Percentiles rank a stretch among this genome's conserved stretches.
Conservation (phyloP, 2,113 vertebrate species). For the Toxotes jaculatrix region DNA sequence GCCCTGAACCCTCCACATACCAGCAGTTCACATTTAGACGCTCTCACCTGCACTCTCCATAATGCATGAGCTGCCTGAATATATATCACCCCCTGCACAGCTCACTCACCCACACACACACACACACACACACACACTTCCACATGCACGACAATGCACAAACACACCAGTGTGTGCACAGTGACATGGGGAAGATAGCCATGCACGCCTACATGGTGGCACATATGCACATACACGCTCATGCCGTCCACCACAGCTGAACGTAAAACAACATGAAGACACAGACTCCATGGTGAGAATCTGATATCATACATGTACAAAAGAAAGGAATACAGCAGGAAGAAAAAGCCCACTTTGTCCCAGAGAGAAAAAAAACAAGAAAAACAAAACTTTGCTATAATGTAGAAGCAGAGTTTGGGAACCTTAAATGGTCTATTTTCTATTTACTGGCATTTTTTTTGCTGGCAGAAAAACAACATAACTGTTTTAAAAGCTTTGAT, state of each 20-base stretch:
- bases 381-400: slow-evolving; percentile 29
- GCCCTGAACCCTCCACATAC: slow-evolving; percentile 79
- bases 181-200: slow-evolving; percentile 22
- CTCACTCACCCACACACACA: slow-evolving; percentile 30
- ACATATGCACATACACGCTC: neutral
- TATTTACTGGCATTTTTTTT: slow-evolving; percentile 15
- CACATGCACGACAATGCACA: slow-evolving; percentile 14
- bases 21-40: slow-evolving; percentile 77
- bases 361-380: neutral
- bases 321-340: slow-evolving; percentile 8
- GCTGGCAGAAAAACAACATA: slow-evolving; percentile 25
- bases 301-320: slow-evolving; percentile 21
- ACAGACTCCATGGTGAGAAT: slow-evolving; percentile 29
- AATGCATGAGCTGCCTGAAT: slow-evolving; percentile 81
- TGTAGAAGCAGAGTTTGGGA: slow-evolving; percentile 11
- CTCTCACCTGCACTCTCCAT: slow-evolving; percentile 81
- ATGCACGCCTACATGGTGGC: neutral
- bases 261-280: slow-evolving; percentile 23
- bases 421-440: slow-evolving; percentile 43
- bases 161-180: slow-evolving; percentile 36
- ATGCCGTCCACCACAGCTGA: neutral
- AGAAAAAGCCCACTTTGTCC: slow-evolving; percentile 5
- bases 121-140: slow-evolving; percentile 23
- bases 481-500: slow-evolving; percentile 56
- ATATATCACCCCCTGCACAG: slow-evolving; percentile 68